Percentiles rank a stretch among this genome's conserved stretches.
phyloP scores from a whole-genome alignment of 53 echinoderm and acorn worm species.

The Crossaster papposus region DNA sequence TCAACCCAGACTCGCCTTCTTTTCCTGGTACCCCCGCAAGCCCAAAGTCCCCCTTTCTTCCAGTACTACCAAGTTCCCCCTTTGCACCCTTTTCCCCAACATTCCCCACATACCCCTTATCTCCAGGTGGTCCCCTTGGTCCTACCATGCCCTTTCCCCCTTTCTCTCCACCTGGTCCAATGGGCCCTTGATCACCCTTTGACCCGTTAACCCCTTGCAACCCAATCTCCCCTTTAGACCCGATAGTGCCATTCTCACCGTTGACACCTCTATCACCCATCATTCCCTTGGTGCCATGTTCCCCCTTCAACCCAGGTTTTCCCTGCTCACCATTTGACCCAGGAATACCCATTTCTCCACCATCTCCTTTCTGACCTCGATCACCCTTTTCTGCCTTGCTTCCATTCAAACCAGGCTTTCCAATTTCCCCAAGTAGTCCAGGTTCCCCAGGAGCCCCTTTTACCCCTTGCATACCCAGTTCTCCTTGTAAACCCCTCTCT shows the following conservation, averaged over 20 bases:
- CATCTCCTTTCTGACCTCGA: conserved; percentile 18
- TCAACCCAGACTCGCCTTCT: conserved; percentile 39
- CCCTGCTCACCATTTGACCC: conserved; percentile 35
- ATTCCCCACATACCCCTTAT: conserved; percentile 15
- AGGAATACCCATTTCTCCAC: conserved; percentile 29
- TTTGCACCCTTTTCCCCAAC: conserved; percentile 13
- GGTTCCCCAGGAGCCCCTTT: conserved; percentile 21
- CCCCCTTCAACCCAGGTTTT: conserved; percentile 17
- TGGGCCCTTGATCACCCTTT: conserved; percentile 31
- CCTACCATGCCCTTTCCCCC: conserved; percentile 21
- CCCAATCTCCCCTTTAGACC: conserved; percentile 27
- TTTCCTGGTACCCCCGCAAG: conserved; percentile 29
- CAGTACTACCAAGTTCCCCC: conserved; percentile 1
- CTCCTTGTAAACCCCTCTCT: conserved; percentile 28
- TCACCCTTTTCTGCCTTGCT: conserved; percentile 16
- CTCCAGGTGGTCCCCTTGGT: conserved; percentile 21
- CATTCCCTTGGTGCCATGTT: conserved; percentile 5
- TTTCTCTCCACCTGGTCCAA: conserved; percentile 5
- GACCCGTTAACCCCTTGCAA: conserved; percentile 31
- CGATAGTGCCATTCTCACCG: conserved; percentile 24
- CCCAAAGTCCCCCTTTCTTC: conserved; percentile 28
- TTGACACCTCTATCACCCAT: conserved; percentile 26
- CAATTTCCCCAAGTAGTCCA: conserved; percentile 9
- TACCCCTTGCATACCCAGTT: conserved; percentile 17
- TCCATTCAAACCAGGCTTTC: conserved; percentile 40